These are phyloP conservation scores for Neoitamus cyanurus DNA, from an alignment of 2,888 invertebrate genomes.

Conservation along the genomic window DNA sequence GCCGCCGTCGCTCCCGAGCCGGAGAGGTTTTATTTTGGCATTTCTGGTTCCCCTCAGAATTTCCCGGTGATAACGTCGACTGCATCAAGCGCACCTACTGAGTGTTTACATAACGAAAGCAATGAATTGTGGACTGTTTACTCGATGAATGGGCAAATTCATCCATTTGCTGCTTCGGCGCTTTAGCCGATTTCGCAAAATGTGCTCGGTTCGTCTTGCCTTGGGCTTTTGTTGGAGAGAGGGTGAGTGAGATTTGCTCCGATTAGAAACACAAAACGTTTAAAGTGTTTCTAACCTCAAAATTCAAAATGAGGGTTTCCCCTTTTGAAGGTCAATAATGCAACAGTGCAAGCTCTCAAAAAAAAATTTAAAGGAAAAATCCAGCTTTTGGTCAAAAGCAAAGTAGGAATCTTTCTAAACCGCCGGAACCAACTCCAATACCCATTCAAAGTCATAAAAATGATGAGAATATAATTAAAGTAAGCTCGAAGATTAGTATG, in stretches of 20 bases:
- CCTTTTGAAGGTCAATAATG: too few relatives aligned
- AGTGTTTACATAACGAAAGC: constrained; percentile 5
- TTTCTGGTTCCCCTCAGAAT: constrained; percentile 18
- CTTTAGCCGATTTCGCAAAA: background rate
- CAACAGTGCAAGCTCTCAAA: too few relatives aligned
- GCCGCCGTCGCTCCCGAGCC: background rate
- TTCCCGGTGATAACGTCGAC: background rate
- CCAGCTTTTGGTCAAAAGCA: too few relatives aligned
- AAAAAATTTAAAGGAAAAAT: too few relatives aligned
- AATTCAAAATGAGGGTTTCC: too few relatives aligned
- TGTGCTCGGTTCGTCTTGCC: background rate
- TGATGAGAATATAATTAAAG: too few relatives aligned
- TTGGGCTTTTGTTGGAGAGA: background rate
- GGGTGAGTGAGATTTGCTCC: background rate
- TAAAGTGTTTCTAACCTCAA: too few relatives aligned
- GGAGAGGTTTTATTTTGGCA: constrained; percentile 13
- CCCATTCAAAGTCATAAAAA: too few relatives aligned
- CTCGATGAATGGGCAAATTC: background rate
- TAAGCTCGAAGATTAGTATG: too few relatives aligned
- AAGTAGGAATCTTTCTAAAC: too few relatives aligned
- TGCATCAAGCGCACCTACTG: background rate
- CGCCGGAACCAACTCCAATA: too few relatives aligned
- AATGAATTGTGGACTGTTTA: constrained; percentile 18
- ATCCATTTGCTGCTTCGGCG: background rate
- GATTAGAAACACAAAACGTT: too few relatives aligned